These are phyloP conservation scores for Otus scops DNA, from an alignment of 2,797 vertebrate species.

Conservation along the genomic window DNA sequence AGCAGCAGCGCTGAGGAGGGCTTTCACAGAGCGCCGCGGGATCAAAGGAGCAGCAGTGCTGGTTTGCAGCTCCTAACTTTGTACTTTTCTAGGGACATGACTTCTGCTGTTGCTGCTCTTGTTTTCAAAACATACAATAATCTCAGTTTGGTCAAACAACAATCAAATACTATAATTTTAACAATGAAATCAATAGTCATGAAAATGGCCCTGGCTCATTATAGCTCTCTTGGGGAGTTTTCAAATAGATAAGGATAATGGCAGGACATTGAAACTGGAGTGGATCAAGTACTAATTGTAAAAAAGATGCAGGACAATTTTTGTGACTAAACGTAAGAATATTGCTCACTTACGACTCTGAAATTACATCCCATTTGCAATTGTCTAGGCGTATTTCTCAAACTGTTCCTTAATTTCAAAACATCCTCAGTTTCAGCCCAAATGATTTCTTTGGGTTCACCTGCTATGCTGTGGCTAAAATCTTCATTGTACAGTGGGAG, in stretches of 20 bases:
- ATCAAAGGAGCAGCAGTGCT: not conserved
- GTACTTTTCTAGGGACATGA: not conserved
- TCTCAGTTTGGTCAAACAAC: constrained; percentile 35
- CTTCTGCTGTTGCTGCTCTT: not conserved
- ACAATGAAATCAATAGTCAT: constrained; percentile 45
- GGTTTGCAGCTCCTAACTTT: not conserved
- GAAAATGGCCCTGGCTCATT: constrained; percentile 25
- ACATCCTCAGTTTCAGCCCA: not conserved
- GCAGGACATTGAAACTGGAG: not conserved
- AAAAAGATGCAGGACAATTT: constrained; percentile 4
- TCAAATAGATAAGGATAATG: constrained; percentile 3
- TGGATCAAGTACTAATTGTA: constrained; percentile 32
- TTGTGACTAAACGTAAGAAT: not conserved
- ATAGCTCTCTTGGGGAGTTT: constrained; percentile 29
- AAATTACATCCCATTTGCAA: not conserved
- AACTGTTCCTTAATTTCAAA: not conserved
- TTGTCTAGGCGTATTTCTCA: not conserved
- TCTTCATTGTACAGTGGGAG: not conserved
- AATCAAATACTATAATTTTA: constrained; percentile 62
- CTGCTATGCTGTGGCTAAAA: not conserved
- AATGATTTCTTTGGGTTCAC: not conserved
- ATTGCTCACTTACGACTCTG: not conserved
- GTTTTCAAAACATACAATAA: constrained; percentile 31
- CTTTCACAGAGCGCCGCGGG: rapidly evolving
- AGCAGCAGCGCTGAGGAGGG: not conserved